Conservation (phyloP, 2,113 vertebrate species). For the Misgurnus anguillicaudatus region DNA sequence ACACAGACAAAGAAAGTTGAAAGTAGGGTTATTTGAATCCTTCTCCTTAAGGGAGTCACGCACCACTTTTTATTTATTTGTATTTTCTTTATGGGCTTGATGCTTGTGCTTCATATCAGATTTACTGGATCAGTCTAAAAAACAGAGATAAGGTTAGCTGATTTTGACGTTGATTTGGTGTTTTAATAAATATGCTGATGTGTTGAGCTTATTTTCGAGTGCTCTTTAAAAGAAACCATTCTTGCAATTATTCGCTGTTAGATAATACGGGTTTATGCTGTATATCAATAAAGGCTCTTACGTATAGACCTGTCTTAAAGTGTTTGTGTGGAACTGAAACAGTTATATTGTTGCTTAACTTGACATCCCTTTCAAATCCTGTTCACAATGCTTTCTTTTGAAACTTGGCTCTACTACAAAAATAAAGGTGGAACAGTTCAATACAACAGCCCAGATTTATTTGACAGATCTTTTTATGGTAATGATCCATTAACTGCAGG, state of each 20-base stretch:
- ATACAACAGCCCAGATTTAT: not conserved
- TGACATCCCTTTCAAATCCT: not conserved
- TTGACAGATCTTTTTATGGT: conserved; percentile 17
- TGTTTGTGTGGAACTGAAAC: not conserved
- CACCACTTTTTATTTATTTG: no score
- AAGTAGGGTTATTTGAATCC: not conserved
- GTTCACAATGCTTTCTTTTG: conserved; percentile 13
- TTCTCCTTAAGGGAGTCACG: not conserved
- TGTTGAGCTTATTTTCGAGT: not conserved
- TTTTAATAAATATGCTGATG: conserved; percentile 32
- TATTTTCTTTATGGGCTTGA: no score
- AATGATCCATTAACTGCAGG: conserved; percentile 1
- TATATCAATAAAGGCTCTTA: not conserved
- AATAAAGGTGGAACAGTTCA: not conserved
- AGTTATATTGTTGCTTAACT: not conserved
- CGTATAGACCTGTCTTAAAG: not conserved
- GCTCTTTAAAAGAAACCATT: not conserved
- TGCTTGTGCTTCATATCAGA: no score
- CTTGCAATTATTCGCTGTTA: not conserved
- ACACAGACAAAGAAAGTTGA: not conserved
- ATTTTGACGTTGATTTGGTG: conserved; percentile 21
- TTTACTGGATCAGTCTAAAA: not conserved
- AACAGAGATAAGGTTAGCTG: conserved; percentile 12
- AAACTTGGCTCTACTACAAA: not conserved
- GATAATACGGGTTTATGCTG: not conserved